A percentile compares a stretch with the other conserved stretches of the same genome.
phyloP scores from a whole-genome alignment of 2,888 invertebrate genomes.

The Aproaerema taeniolella region DNA sequence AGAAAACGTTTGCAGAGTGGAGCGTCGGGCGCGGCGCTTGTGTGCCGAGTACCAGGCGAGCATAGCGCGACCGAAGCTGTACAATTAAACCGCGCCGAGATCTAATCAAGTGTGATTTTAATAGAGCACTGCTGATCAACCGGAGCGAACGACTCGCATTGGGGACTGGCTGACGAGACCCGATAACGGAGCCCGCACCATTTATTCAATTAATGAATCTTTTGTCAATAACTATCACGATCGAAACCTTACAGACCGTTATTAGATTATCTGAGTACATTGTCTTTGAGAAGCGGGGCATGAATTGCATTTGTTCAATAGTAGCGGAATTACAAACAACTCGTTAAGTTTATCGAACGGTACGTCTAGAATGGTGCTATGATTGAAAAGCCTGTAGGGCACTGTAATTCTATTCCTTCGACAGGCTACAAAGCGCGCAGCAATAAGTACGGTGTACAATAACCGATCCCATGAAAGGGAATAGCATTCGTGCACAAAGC shows the following conservation, averaged over 20 bases:
- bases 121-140: slow-evolving; percentile 52
- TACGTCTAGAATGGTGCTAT: slow-evolving; percentile 24
- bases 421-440: slow-evolving; percentile 39
- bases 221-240: slow-evolving; percentile 37
- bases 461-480: slow-evolving; percentile 55
- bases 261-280: slow-evolving; percentile 18
- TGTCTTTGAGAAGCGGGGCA: slow-evolving; percentile 7
- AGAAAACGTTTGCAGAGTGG: slow-evolving; percentile 40
- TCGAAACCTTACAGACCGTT: slow-evolving; percentile 38
- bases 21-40: slow-evolving; percentile 30
- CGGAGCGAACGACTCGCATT: slow-evolving; percentile 25
- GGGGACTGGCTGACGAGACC: slow-evolving; percentile 30
- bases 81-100: slow-evolving; percentile 61
- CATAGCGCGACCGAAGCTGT: slow-evolving; percentile 50
- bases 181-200: slow-evolving; percentile 41
- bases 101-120: slow-evolving; percentile 69
- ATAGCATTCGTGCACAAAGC: slow-evolving; percentile 49
- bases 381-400: slow-evolving; percentile 37
- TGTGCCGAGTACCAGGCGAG: slow-evolving; percentile 48
- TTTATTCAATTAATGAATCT: slow-evolving; percentile 40
- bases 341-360: slow-evolving; percentile 32
- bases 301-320: slow-evolving; percentile 23
- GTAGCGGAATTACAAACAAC: slow-evolving; percentile 33
- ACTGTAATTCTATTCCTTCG: slow-evolving; percentile 38
- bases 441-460: slow-evolving; percentile 52